phyloP scores from a whole-genome alignment of 2,113 vertebrate genomes.

The Zootoca vivipara region DNA sequence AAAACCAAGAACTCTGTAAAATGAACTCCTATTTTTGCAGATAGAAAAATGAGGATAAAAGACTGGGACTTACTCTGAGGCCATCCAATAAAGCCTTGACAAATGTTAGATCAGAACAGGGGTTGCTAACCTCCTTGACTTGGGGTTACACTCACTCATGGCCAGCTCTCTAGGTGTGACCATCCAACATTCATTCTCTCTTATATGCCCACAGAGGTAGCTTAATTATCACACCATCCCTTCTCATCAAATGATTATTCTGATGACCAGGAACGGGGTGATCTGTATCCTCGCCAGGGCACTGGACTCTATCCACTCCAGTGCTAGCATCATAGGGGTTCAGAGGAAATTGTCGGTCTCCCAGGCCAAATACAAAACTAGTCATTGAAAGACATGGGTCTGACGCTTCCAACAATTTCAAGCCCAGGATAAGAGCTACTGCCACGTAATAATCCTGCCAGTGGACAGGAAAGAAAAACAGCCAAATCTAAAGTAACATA shows the following conservation, averaged over 20 bases:
- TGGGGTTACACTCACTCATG: too few species aligned
- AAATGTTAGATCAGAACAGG: background rate
- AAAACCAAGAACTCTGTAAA: background rate
- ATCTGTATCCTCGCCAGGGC: too few species aligned
- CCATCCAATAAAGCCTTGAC: background rate
- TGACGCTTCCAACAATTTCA: background rate
- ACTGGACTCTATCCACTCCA: too few species aligned
- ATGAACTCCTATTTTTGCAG: background rate
- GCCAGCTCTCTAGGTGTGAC: too few species aligned
- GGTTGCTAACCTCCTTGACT: too few species aligned
- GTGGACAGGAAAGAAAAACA: constrained; percentile 2
- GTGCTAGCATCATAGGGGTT: too few species aligned
- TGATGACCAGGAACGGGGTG: too few species aligned
- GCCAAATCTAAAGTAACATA: background rate
- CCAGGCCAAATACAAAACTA: background rate
- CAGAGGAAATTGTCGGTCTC: background rate
- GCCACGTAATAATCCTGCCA: background rate
- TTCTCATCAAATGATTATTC: too few species aligned
- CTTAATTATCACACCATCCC: too few species aligned
- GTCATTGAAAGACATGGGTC: background rate
- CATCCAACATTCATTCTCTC: too few species aligned
- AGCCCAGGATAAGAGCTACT: background rate
- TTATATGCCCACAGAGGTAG: too few species aligned
- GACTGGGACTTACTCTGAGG: background rate
- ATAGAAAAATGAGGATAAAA: background rate